phyloP scores from a whole-genome alignment of 1,140 invertebrate genomes.

The Bombus fervidus region DNA sequence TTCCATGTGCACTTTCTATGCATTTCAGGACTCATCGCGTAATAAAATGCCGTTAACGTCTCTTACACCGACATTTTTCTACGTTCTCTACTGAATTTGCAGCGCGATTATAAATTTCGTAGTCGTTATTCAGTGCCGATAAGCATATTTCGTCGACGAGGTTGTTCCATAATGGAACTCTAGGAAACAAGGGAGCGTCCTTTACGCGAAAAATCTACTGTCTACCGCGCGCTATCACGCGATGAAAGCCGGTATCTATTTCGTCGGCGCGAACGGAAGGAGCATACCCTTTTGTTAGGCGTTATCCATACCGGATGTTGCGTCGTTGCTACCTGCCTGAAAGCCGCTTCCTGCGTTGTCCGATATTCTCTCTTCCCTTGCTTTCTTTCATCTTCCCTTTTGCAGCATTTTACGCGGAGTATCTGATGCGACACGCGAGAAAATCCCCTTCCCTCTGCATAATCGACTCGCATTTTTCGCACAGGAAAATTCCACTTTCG shows the following conservation, averaged over 20 bases:
- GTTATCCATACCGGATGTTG: constrained; percentile 75
- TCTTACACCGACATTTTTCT: neutral
- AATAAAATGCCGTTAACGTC: neutral
- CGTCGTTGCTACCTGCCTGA: constrained; percentile 65
- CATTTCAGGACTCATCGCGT: neutral
- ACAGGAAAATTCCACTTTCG: neutral
- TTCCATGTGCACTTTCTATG: neutral
- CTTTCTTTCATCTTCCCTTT: constrained; percentile 45
- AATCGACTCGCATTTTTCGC: constrained; percentile 2
- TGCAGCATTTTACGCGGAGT: constrained; percentile 7
- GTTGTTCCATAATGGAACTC: no score
- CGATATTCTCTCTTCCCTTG: constrained; percentile 38
- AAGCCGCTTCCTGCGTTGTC: constrained; percentile 64
- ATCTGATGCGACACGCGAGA: neutral
- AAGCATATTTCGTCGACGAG: neutral
- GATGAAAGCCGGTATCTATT: constrained; percentile 62
- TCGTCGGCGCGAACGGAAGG: constrained; percentile 62
- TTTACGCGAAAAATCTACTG: constrained; percentile 18
- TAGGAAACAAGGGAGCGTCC: neutral
- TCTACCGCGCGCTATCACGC: neutral
- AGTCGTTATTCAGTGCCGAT: neutral
- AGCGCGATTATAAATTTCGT: neutral
- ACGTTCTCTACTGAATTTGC: neutral
- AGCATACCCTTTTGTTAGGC: constrained; percentile 66
- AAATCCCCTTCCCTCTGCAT: neutral